A percentile compares a stretch with the other conserved stretches of the same genome.
phyloP scores from a whole-genome alignment of 2,113 vertebrate genomes.

The Ochotona princeps region DNA sequence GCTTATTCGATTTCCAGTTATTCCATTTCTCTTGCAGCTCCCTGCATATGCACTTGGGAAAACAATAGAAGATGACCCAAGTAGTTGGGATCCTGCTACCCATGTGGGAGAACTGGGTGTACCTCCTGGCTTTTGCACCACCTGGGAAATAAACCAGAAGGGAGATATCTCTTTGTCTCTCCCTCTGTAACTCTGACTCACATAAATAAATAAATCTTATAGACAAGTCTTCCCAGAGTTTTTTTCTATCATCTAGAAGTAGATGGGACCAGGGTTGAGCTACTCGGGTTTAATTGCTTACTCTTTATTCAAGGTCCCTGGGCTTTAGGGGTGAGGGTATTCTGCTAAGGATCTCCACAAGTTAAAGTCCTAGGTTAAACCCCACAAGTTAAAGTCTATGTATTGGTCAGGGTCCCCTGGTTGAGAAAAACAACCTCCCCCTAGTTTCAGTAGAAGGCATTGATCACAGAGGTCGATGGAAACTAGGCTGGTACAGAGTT shows the following conservation, averaged over 20 bases:
- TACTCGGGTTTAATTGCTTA: conserved; percentile 18
- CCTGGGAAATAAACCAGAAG: too few species aligned
- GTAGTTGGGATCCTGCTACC: too few species aligned
- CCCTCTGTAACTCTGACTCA: too few species aligned
- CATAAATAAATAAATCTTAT: too few species aligned
- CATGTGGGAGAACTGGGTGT: too few species aligned
- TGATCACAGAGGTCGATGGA: not conserved
- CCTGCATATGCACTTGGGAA: too few species aligned
- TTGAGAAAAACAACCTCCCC: not conserved
- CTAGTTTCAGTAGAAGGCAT: not conserved
- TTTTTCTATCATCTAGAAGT: not conserved
- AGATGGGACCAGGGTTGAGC: not conserved
- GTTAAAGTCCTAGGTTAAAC: too few species aligned
- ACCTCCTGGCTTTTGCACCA: too few species aligned
- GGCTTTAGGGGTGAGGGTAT: not conserved
- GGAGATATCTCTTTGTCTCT: too few species aligned
- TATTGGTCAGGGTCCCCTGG: not conserved
- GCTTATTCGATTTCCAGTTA: too few species aligned
- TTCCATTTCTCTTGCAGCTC: too few species aligned
- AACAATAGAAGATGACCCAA: too few species aligned
- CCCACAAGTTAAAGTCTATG: not conserved
- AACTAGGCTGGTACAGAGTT: not conserved
- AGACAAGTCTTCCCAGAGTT: not conserved
- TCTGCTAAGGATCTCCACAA: not conserved
- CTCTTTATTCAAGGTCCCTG: not conserved